phyloP scores from a whole-genome alignment of 2,888 invertebrate species.

The Pristionchus japonicus region DNA sequence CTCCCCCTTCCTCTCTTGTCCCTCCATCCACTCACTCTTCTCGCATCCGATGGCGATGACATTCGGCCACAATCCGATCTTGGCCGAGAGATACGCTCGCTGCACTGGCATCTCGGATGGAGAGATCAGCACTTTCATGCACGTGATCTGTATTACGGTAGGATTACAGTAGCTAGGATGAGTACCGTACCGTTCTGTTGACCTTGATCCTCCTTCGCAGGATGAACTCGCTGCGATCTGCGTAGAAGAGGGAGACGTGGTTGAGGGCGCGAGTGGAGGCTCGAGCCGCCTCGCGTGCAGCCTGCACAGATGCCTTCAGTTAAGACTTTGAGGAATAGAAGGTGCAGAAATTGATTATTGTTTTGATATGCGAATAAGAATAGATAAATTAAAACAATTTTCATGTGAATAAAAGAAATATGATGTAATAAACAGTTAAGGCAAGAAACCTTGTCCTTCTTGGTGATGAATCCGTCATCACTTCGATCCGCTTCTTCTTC shows the following conservation, averaged over 20 bases:
- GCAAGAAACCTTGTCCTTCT: not conserved
- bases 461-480: not conserved
- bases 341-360: no score
- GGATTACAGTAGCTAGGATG: no score
- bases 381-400: not conserved
- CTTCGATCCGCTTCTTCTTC: not conserved
- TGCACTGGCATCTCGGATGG: not conserved
- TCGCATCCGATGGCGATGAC: conserved; percentile 18
- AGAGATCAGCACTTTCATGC: not conserved
- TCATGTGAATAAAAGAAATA: not conserved
- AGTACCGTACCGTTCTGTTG: not conserved
- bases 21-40: not conserved
- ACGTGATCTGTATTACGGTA: conserved; percentile 2
- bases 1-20: no score
- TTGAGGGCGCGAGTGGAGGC: not conserved
- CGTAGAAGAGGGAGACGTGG: not conserved
- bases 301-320: not conserved
- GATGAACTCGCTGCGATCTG: not conserved
- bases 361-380: no score
- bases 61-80: not conserved
- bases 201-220: not conserved
- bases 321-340: no score
- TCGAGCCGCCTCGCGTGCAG: not conserved
- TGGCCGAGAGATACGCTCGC: not conserved
- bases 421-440: not conserved